Evolutionary conservation across 2,797 vertebrate species (phyloP), one percentile per base, ranked within the genome.

Genomic region (Mormyrops attenuatus): DNA sequence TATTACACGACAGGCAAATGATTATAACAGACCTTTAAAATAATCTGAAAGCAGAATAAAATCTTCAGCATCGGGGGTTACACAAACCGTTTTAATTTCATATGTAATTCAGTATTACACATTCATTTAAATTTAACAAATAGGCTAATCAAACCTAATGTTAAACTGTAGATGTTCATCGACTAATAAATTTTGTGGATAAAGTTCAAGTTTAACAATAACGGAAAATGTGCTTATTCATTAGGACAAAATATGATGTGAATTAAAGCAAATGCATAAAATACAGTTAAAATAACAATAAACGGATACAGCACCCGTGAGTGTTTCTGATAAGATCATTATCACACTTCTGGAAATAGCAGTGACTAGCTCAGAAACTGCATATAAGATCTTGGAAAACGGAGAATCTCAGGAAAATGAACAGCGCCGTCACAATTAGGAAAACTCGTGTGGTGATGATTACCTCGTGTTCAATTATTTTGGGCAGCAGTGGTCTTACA

Each of bases 21-120:
- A 91, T 69, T 8, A 90, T 89, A 90, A 89, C 92, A 80, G 1
- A 89, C 85, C 73, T 80, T 84, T 49, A 82, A 44, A 82, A 47
- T 82, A 82, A 9, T 49, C 15, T n/a, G 2, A 82, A 49, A n/a
- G 17, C 77, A n/a, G 17, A 47, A 82, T 22, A 82, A 82, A 80
- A 41, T 41, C 77, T 82, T 82, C 6, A 22, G 20, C 44, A 49
- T 82, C 17, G 17, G 77, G 77, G 13, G 77, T 82, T 82, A 82
- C 41, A 82, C 41, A 9, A 41, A 82, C 41, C 41, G 77, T 44
- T 82, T 47, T 82, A 82, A 82, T 7, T 20, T 82, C 8, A 47
- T 82, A 47, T 82, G 34, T 82, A 82, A 47, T 82, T 38, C 77
- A 49, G 20, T 26, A 26, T 84, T 84, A 50, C 11, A 41, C 30